Evolutionary conservation across 2,797 vertebrate species (phyloP).

Genomic region (Pipistrellus pipistrellus): DNA sequence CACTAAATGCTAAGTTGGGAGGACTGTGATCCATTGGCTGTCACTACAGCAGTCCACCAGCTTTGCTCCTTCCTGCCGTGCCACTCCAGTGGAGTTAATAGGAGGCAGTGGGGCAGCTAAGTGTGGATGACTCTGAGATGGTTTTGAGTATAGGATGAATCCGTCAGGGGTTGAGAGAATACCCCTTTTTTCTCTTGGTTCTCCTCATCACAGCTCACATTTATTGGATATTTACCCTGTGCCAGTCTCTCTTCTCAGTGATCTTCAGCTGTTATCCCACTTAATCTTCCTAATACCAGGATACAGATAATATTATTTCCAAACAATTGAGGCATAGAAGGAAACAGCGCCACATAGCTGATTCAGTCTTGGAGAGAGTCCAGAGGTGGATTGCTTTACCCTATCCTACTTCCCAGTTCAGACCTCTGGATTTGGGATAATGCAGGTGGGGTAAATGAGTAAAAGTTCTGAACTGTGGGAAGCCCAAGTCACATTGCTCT

Average conservation of each 20-base stretch:
- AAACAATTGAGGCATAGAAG: neutral
- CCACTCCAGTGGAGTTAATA: neutral
- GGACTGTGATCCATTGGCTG: neutral
- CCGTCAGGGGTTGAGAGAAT: neutral
- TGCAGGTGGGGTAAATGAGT: neutral
- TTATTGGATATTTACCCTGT: neutral
- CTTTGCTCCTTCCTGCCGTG: neutral
- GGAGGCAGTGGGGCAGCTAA: neutral
- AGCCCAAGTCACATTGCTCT: neutral
- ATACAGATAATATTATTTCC: neutral
- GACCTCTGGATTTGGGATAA: neutral
- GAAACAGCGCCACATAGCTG: neutral
- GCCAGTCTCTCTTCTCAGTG: neutral
- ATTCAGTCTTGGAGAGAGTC: neutral
- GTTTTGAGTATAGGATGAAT: neutral
- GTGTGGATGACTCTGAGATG: neutral
- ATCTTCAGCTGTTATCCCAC: neutral
- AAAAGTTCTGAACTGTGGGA: neutral
- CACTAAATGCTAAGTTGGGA: neutral
- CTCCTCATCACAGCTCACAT: neutral
- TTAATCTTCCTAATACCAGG: neutral
- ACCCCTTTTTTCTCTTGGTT: neutral
- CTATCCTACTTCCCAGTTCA: neutral
- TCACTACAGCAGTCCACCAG: rapidly evolving
- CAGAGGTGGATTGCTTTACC: neutral